Evolutionary conservation across 2,888 invertebrate genomes (phyloP), one percentile per base, ranked within the genome.

Genomic region (Dynastes hyllus): DNA sequence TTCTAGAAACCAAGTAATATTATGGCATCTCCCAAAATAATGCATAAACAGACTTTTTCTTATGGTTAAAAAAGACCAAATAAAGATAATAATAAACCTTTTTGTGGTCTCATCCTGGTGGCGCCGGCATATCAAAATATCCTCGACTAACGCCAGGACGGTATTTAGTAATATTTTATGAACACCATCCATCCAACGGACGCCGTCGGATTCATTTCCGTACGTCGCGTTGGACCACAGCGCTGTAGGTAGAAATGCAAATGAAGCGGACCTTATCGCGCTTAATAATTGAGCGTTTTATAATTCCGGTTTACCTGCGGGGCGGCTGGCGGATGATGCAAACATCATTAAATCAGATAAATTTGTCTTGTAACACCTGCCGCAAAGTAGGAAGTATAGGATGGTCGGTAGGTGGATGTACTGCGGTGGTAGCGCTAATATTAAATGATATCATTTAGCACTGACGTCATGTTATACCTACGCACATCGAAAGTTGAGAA

Each of bases 351-450:
- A 76, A 70, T 61, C 79, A 61, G 70, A 65, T 76, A 65, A 79
- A 70, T 79, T 79, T 76, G 76, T 79, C 76, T 79, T 79, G 79
- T 50, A 79, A 76, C 79, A 79, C 76, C 76, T 79, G 79, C 75
- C 75, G 50, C 69, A 70, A 77, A 79, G 70, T 76, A 76, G 65
- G n/a, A 27, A 51, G 66, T 9, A 32, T 2, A 63, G 29, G 27
- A 32, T 13, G 29, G 37, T 37, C 22, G 9, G 63, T 29, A 63
- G 13, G 32, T 29, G 13, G 13, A 3, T 16, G 11, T 22, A 27
- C 29, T 22, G 63, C 22, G 22, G 16, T 1, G 16, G 40, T 3
- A 8, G 13, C 50, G 29, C 5, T 50, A 51, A 69, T 69, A 69
- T 69, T 69, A 53, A 69, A 69, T 69, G 29, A 50, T 51, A 67